Base-by-base conservation (phyloP, 2,888 invertebrate genomes). In the Leucania comma region DNA sequence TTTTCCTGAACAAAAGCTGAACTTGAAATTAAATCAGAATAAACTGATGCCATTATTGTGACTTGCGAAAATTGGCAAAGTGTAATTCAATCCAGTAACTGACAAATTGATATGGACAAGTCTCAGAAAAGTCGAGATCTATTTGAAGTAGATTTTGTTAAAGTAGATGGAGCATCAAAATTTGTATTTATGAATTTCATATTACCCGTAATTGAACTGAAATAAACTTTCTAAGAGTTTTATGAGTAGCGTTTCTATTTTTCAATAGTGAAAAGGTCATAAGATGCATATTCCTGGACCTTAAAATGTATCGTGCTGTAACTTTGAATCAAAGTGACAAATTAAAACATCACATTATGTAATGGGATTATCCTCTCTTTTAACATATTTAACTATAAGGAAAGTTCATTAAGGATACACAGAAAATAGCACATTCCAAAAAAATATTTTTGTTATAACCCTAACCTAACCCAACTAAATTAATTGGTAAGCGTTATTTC, bases 41-140 rank as follows among this genome's bases (percentile, higher is more conserved):
- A 50, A 72, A 72, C 57, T 78, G 69, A 68, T 72, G 61, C 56
- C 60, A 65, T 73, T 78, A 86, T 83, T 78, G 60, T 75, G 75
- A 73, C 82, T 75, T 68, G 84, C 63, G 64, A 69, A 81, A 84
- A 71, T 54, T 72, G 70, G 48, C 46, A 32, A 75, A 79, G 62
- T 72, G 59, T 86, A 81, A 84, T 73, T 72, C 57, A 72, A 78
- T 84, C 60, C 56, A n/a, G 46, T 32, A 56, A 35, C 57, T 71
- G 72, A 75, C 60, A 86, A 84, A 84, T 78, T 79, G 72, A 58
- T 66, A 68, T 67, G 20, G 67, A 67, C 66, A 51, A 65, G 22
- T 56, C 57, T 53, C 29, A 6, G 60, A 53, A 57, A 56, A 38
- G 24, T 50, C 32, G 1, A 64, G 24, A 48, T 35, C 32, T 62